Evolutionary conservation across 2,888 invertebrate species (phyloP), one percentile per base, ranked within the genome.

Genomic region (Nymphalis polychloros): DNA sequence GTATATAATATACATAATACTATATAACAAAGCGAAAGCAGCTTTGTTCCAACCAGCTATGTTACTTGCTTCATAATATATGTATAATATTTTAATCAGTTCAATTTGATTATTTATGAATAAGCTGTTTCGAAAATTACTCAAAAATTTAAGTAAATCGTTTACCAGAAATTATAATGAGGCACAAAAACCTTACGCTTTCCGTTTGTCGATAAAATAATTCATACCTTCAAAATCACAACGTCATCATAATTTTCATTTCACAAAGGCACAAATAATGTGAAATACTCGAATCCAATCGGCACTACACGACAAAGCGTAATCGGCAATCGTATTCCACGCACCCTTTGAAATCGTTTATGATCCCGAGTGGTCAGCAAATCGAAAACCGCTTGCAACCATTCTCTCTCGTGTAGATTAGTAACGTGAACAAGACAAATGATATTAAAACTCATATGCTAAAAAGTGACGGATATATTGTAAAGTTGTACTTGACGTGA

Each of bases 341-440:
- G 23, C n/a, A 19, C 60, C 65, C 31, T 60, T 66, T 59, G 65
- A 53, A 65, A 66, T 66, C 47, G 59, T 59, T 53, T 65, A 60
- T 60, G 65, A 66, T 60, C 47, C 60, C 52, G 60, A 66, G 65
- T 65, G 59, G 59, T 59, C 59, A 50, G 41, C 52, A 27, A 46
- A 65, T 65, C 31, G 65, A 59, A 49, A 65, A 50, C 50, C 59
- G 23, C 27, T 19, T 49, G 57, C 57, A 31, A 27, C 27, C 57
- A 23, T 23, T 27, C 52, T 16, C 50, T 19, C 50, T 20, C 23
- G 52, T 52, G 23, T 16, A 52, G 23, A 52, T 52, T 52, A 52
- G 20, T 20, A 13, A 27, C 10, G 23, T 27, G 52, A 52, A 23
- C 13, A 27, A 52, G 52, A 27, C 13, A 7, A 23, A 52, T 52